phyloP scores from a whole-genome alignment of 2,113 vertebrate species.

The Ploceus nigricollis region DNA sequence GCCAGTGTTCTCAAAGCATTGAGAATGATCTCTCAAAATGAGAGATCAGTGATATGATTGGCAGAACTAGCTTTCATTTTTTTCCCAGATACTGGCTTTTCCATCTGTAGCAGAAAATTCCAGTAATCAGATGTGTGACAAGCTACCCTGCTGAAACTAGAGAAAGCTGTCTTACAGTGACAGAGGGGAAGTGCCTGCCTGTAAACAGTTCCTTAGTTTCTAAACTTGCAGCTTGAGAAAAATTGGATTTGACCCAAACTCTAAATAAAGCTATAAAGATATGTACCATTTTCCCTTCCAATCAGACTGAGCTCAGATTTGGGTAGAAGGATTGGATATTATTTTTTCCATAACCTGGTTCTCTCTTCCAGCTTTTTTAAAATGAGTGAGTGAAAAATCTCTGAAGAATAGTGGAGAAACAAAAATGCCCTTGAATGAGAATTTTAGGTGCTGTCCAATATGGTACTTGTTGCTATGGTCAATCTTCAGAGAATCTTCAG shows the following conservation, averaged over 20 bases:
- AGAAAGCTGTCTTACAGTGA: conserved; percentile 43
- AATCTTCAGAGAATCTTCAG: conserved; percentile 34
- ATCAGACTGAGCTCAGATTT: conserved; percentile 46
- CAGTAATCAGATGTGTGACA: conserved; percentile 37
- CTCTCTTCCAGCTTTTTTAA: not conserved
- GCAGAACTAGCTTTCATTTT: not conserved
- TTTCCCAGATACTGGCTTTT: conserved; percentile 23
- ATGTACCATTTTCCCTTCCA: conserved; percentile 50
- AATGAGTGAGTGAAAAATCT: conserved; percentile 47
- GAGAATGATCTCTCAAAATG: not conserved
- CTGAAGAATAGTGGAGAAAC: conserved; percentile 44
- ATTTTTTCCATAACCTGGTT: conserved; percentile 28
- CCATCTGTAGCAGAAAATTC: conserved; percentile 30
- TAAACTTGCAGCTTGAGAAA: conserved; percentile 62
- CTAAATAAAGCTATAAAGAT: conserved; percentile 54
- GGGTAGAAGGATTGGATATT: conserved; percentile 45
- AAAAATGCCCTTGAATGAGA: conserved; percentile 37
- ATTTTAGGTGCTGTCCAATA: conserved; percentile 9
- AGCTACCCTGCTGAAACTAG: conserved; percentile 46
- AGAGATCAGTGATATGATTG: conserved; percentile 25
- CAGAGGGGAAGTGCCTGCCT: conserved; percentile 23
- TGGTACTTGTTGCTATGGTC: not conserved
- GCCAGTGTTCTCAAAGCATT: conserved; percentile 1
- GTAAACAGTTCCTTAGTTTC: conserved; percentile 44
- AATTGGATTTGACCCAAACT: conserved; percentile 53